phyloP scores from a whole-genome alignment of 1,140 invertebrate species.

The Formica exsecta region DNA sequence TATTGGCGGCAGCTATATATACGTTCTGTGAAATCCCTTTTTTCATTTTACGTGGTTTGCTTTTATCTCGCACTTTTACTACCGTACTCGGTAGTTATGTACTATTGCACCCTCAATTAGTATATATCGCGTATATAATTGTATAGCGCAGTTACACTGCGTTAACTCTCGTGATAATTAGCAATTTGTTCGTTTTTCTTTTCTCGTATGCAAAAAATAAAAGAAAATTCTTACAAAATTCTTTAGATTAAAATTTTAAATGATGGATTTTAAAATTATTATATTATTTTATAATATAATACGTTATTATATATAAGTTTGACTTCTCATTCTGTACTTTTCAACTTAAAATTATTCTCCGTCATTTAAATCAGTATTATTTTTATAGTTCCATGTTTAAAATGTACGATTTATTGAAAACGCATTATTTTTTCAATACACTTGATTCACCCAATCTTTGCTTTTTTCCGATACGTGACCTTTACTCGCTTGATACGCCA shows the following conservation, averaged over 20 bases:
- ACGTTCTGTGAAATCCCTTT: neutral
- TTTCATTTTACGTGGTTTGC: neutral
- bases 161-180: neutral
- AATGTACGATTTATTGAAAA: neutral
- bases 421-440: neutral
- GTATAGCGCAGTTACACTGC: neutral
- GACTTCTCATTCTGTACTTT: conserved; percentile 6
- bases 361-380: neutral
- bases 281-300: neutral
- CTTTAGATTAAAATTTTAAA: too few relatives aligned
- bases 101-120: neutral
- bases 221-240: too few relatives aligned
- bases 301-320: neutral
- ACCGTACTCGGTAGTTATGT: neutral
- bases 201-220: neutral
- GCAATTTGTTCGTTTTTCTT: neutral
- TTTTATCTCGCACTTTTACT: conserved; percentile 38
- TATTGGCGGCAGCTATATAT: conserved; percentile 6
- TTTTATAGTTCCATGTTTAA: neutral
- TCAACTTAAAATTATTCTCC: neutral
- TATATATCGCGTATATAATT: neutral
- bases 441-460: too few relatives aligned
- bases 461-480: conserved; percentile 5
- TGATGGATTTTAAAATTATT: too few relatives aligned
- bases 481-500: neutral